phyloP scores from a whole-genome alignment of 2,113 vertebrate genomes.

The Thryonomys swinderianus region DNA sequence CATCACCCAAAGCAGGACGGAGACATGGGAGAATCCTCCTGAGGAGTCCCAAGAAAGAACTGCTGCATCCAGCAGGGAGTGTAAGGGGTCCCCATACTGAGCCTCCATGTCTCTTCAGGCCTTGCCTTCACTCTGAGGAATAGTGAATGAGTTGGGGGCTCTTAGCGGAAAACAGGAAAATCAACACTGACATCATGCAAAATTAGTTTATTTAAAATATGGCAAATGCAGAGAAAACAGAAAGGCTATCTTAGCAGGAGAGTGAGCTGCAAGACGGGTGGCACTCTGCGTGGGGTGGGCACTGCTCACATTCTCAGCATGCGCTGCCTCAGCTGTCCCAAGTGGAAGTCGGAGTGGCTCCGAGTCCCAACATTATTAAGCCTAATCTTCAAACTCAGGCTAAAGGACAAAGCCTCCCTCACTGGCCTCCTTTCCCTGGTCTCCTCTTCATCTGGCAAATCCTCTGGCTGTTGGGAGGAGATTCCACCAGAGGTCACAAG shows the following conservation, averaged over 20 bases:
- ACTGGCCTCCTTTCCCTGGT: neutral
- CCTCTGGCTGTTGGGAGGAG: constrained; percentile 4
- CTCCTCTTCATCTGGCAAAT: neutral
- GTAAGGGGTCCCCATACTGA: neutral
- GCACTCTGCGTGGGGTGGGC: fast-evolving
- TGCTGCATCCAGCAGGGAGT: neutral
- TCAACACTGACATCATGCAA: neutral
- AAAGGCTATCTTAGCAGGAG: neutral
- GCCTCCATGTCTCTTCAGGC: neutral
- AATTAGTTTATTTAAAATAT: neutral
- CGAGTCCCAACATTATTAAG: fast-evolving
- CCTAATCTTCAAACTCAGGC: neutral
- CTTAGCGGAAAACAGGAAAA: neutral
- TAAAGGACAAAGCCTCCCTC: neutral
- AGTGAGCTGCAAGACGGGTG: neutral
- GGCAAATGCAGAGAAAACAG: neutral
- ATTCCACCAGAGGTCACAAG: constrained; percentile 74
- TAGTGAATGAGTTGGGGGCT: neutral
- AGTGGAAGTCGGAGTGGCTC: neutral
- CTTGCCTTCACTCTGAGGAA: neutral
- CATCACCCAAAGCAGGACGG: neutral
- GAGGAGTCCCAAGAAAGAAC: neutral
- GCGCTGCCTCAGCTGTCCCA: fast-evolving
- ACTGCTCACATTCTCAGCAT: fast-evolving
- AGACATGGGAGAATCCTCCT: too few relatives aligned